Base-by-base conservation (phyloP, 2,888 invertebrate genomes). In the Aricia artaxerxes region DNA sequence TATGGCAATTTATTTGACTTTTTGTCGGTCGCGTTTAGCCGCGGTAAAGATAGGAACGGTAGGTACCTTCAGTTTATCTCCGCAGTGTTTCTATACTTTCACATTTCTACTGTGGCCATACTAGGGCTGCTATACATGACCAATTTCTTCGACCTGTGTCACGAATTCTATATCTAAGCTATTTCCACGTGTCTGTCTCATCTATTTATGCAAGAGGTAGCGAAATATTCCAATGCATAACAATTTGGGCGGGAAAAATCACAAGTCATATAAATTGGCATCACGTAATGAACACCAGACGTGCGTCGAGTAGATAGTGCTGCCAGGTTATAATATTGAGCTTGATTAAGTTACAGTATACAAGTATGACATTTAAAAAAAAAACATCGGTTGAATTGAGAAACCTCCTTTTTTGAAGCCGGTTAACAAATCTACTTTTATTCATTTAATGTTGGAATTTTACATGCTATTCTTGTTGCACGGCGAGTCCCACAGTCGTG, bases 261-360 rank as follows among this genome's bases (percentile, higher is more conserved):
- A 44, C 24, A 78, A 61, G 78, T 76, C 24, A 75, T 79, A 80
- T 80, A 79, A 81, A 82, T 80, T 78, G 81, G 76, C 79, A 81
- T 82, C 84, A 83, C 84, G 84, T 84, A 84, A 82, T 81, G 80
- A 80, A 82, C 79, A 79, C 24, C 24, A 24, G 24, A 84, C 84
- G 83, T 83, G 84, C 79, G 81, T 61, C 7, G 24, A n/a, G 61
- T 7, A 75, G 80, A 82, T 80, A 82, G 13, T 72, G 40, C 4
- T 35, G 31, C 44, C 2, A 4, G 49, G 4, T 44, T 16, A 73
- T 40, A 6, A 53, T 57, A 16, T 57, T 5, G 4, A 16, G 13
- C 57, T 57, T 13, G 16, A 11, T 49, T 49, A 11, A 9, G 9
- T 49, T 49, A 49, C 49, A 60, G 6, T 5, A 1, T 6, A 61